Base-by-base conservation (phyloP, 2,113 vertebrate genomes). In the Marmota flaviventris region DNA sequence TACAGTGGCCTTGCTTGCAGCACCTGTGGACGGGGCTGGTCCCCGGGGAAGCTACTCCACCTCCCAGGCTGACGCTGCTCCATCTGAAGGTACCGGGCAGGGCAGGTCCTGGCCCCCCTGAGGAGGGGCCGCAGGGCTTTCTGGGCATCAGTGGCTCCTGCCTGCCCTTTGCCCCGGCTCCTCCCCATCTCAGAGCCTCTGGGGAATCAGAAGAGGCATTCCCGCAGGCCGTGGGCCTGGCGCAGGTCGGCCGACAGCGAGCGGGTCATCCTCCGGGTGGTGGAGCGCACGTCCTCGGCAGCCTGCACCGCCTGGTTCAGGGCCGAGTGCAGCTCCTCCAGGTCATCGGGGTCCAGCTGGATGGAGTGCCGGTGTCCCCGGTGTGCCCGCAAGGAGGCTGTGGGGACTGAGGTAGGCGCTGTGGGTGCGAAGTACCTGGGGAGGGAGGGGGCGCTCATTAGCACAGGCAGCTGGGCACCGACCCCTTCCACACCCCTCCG, bases 241-340 rank as follows among this genome's bases (percentile, higher is more conserved):
- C 98, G 96, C 89, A 99, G 98, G 22, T 99, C 99, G 0, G 98
- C 51, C 0, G 98, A 97, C 93, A 99, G 98, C 0, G 98, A 98
- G 48, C 91, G 98, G 93, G 99, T 98, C 98, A 99, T 98, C 95
- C 98, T 98, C 32, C 65, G 88, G 0, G 99, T 99, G 97, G 98
- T 98, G 87, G 96, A 22, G 48, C 98, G 98, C 58, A 99, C 97
- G 20, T 98, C 97, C 56, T 92, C 97, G 0, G 99, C 99, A 0
- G 99, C 99, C 67, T 96, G 97, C 82, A 99, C 90, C 0, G 99
- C 99, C 7, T 89, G 97, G 91, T 95, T 91, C 96, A 99, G 98
- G 0, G 99, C 99, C 27, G 42, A 37, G 96, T 98, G 97, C 77
- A 99, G 89, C 56, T 98, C 98, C 34, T 98, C 92, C 92, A 98